These are phyloP conservation scores for Anguilla anguilla DNA, from an alignment of 2,797 vertebrate genomes.

Conservation along the genomic window DNA sequence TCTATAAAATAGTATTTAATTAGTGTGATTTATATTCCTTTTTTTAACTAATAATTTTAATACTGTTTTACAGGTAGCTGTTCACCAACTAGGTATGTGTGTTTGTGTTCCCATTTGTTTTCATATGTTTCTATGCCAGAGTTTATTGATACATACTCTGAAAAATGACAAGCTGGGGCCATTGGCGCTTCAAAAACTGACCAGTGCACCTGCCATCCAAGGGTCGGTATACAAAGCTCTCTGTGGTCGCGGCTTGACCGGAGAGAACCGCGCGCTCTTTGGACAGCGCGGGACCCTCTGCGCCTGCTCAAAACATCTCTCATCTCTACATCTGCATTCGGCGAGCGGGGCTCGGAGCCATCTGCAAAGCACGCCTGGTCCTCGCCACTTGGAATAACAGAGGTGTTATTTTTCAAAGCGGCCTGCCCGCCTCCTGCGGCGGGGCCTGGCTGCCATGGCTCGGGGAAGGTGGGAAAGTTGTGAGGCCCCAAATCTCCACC, in stretches of 20 bases:
- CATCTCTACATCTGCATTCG: constrained; percentile 80
- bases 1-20: background rate
- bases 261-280: constrained; percentile 58
- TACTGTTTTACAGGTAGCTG: background rate
- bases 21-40: background rate
- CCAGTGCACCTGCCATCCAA: background rate
- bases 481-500: constrained; percentile 81
- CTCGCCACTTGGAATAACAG: constrained; percentile 95
- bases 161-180: background rate
- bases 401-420: constrained; percentile 99
- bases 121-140: background rate
- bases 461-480: constrained; percentile 95
- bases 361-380: constrained; percentile 93
- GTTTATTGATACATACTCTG: background rate
- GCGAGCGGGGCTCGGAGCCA: constrained; percentile 84
- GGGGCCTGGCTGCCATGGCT: constrained; percentile 86
- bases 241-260: constrained; percentile 70
- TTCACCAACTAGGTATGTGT: background rate
- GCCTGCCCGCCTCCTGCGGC: constrained; percentile 85
- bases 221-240: constrained; percentile 53
- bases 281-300: constrained; percentile 61
- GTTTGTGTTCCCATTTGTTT: background rate
- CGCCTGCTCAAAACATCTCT: constrained; percentile 79
- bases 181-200: background rate
- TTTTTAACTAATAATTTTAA: background rate